Conservation (phyloP, 2,113 vertebrate genomes). For the Leuciscus idus region DNA sequence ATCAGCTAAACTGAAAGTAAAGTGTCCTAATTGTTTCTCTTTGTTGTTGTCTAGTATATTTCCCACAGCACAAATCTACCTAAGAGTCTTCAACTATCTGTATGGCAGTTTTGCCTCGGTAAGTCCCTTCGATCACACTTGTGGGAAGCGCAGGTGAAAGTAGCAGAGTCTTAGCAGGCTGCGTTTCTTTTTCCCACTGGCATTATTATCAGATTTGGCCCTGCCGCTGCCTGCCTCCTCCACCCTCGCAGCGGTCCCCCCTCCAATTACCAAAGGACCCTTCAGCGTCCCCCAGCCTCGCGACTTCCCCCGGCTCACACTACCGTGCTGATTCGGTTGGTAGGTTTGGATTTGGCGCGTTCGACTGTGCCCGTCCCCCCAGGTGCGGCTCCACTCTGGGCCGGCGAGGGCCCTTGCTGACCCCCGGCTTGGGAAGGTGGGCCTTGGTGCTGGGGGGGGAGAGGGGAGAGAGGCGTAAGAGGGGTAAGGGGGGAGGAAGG, state of each 20-base stretch:
- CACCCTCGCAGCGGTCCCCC: slow-evolving; percentile 56
- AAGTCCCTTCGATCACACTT: slow-evolving; percentile 60
- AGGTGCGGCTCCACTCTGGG: slow-evolving; percentile 59
- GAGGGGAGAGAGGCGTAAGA: slow-evolving; percentile 73
- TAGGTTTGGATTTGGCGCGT: slow-evolving; percentile 86
- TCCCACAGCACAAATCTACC: slow-evolving; percentile 21
- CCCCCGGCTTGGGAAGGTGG: slow-evolving; percentile 64
- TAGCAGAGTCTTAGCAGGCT: slow-evolving; percentile 77
- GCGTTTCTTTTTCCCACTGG: slow-evolving; percentile 67
- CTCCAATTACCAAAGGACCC: slow-evolving; percentile 59
- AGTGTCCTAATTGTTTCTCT: background rate
- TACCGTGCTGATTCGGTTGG: slow-evolving; percentile 91
- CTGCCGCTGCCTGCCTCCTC: slow-evolving; percentile 55
- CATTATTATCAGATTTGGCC: slow-evolving; percentile 57
- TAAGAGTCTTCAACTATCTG: slow-evolving; percentile 15
- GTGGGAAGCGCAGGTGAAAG: slow-evolving; percentile 78
- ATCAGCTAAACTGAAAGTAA: background rate
- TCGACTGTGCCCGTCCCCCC: slow-evolving; percentile 76
- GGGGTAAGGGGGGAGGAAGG: slow-evolving; percentile 66
- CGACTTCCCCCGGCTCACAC: slow-evolving; percentile 77
- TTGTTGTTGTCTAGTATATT: background rate
- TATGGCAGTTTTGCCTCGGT: background rate
- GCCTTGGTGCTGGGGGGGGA: slow-evolving; percentile 69
- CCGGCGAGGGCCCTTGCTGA: slow-evolving; percentile 70
- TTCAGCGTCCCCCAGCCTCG: slow-evolving; percentile 56